phyloP scores from a whole-genome alignment of 2,888 invertebrate species.

The Euclidia mi region DNA sequence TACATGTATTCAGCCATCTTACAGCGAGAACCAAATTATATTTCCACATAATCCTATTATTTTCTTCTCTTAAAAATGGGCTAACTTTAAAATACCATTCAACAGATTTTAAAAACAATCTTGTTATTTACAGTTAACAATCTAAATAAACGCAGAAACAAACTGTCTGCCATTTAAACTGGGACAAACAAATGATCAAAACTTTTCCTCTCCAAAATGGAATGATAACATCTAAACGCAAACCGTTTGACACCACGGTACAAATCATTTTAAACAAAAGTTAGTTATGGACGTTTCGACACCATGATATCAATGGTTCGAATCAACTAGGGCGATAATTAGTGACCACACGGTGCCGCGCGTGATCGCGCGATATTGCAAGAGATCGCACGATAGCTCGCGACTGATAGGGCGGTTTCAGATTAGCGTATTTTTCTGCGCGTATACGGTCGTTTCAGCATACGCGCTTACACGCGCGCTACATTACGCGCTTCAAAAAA shows the following conservation, averaged over 20 bases:
- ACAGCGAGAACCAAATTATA: too few relatives aligned
- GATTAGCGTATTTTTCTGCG: too few relatives aligned
- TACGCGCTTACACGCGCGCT: too few relatives aligned
- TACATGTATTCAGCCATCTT: too few relatives aligned
- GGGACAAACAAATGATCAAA: conserved; percentile 16
- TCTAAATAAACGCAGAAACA: neutral
- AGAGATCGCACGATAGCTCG: conserved; percentile 45
- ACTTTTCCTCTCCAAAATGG: conserved; percentile 18
- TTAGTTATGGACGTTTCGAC: conserved; percentile 49
- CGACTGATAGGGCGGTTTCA: too few relatives aligned
- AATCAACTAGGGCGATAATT: conserved; percentile 34
- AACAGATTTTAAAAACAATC: too few relatives aligned
- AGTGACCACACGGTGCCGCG: conserved; percentile 39
- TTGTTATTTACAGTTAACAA: neutral
- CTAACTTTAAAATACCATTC: too few relatives aligned
- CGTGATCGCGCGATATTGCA: conserved; percentile 39
- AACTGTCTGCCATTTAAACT: conserved; percentile 4
- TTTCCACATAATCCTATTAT: too few relatives aligned
- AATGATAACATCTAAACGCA: conserved; percentile 23
- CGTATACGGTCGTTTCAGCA: too few relatives aligned
- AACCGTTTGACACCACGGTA: conserved; percentile 19
- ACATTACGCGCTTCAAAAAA: too few relatives aligned
- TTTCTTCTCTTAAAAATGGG: too few relatives aligned
- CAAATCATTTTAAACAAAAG: conserved; percentile 40
- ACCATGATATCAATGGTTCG: conserved; percentile 27